Evolutionary conservation across 2,113 vertebrate genomes (phyloP), one percentile per base, ranked within the genome.

Genomic region (Lampris megalopsis): DNA sequence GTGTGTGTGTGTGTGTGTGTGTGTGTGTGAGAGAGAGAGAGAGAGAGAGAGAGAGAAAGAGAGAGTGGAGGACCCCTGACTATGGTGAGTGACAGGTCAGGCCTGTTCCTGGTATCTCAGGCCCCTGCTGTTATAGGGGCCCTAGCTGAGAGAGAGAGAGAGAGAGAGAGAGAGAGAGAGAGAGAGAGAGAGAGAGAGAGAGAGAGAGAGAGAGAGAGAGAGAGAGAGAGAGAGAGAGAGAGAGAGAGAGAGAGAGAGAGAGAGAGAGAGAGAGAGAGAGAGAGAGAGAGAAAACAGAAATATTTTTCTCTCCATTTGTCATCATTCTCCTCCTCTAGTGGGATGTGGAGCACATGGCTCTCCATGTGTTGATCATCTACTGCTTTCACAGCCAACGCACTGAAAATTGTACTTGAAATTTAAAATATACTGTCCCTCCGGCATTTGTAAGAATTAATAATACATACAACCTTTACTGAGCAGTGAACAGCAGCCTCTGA

Each of bases 41-140:
- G n/a, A n/a, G n/a, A n/a, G n/a, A n/a, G n/a, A n/a, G n/a, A n/a
- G n/a, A n/a, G n/a, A n/a, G n/a, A n/a, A n/a, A n/a, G n/a, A n/a
- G n/a, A n/a, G n/a, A n/a, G n/a, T n/a, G 75, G 69, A 75, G 80
- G 68, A 81, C 85, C 81, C 83, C 75, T 70, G 79, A 6, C 67
- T 65, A 40, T 9, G 68, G 50, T 91, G 91, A 91, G 77, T 90
- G 90, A 90, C 86, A 63, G 88, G 9, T 24, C 78, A 78, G 87
- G 87, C 86, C 84, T 69, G 75, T 60, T 82, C 68, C 73, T 83
- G 75, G 75, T 83, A 83, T 76, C 72, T 66, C 48, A 36, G 47
- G 70, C 10, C 59, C 38, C 38, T 61, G 76, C 48, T 77, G 71
- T 43, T 66, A 42, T 6, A 79, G 58, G 56, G 10, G 71, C 53